These are phyloP conservation scores for Labroides dimidiatus DNA, from an alignment of 2,797 vertebrate genomes.

Conservation along the genomic window DNA sequence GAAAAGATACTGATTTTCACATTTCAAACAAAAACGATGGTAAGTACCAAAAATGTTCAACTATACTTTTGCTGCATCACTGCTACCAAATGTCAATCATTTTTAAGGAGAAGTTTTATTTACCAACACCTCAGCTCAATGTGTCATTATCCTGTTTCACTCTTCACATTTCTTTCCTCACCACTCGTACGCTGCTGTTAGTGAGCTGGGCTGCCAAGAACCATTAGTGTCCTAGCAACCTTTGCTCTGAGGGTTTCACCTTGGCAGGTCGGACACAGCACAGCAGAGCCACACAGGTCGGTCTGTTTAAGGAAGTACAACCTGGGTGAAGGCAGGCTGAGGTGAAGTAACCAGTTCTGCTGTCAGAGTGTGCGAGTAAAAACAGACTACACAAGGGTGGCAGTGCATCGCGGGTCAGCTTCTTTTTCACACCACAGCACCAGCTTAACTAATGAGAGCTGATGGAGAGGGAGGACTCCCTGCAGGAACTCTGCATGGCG, in stretches of 20 bases:
- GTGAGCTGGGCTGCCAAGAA: constrained; percentile 43
- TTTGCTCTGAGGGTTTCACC: constrained; percentile 50
- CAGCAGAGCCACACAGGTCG: constrained; percentile 17
- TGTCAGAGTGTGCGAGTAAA: constrained; percentile 44
- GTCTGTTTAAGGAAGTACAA: constrained; percentile 45
- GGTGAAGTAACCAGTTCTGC: constrained; percentile 32
- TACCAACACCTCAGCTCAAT: constrained; percentile 8
- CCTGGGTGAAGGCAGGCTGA: constrained; percentile 38
- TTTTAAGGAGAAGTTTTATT: constrained; percentile 11
- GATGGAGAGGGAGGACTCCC: constrained; percentile 55
- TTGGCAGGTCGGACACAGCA: constrained; percentile 32
- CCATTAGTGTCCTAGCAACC: constrained; percentile 63
- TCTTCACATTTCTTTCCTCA: constrained; percentile 28
- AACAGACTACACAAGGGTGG: constrained; percentile 46
- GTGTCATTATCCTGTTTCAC: constrained; percentile 16
- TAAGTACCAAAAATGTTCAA: constrained; percentile 1
- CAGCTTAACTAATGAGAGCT: constrained; percentile 65
- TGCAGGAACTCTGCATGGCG: constrained; percentile 44
- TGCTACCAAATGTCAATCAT: neutral
- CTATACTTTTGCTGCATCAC: neutral
- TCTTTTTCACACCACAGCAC: constrained; percentile 53
- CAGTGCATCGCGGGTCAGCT: constrained; percentile 54
- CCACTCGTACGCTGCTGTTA: constrained; percentile 38
- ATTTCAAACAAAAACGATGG: neutral
- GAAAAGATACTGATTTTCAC: neutral